These are phyloP conservation scores for Takifugu ocellatus DNA, from an alignment of 2,797 vertebrate genomes.

Conservation along the genomic window DNA sequence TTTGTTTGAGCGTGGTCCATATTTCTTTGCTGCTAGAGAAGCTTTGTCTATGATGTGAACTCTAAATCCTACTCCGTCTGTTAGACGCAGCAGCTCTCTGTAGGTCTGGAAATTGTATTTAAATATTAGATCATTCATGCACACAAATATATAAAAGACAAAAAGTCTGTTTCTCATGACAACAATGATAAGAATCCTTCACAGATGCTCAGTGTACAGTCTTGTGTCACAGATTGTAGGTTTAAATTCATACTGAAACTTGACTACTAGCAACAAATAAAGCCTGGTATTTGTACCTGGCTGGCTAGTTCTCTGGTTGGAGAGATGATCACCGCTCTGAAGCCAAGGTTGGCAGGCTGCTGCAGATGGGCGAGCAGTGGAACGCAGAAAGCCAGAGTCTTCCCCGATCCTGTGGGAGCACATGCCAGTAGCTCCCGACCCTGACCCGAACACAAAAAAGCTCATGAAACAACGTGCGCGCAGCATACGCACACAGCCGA, in stretches of 20 bases:
- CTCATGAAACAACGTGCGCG: neutral
- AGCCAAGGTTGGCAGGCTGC: constrained; percentile 88
- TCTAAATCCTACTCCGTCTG: constrained; percentile 89
- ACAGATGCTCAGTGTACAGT: no score
- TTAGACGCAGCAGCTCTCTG: constrained; percentile 88
- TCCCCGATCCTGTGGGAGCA: constrained; percentile 95
- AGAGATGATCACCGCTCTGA: constrained; percentile 89
- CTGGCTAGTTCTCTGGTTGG: constrained; percentile 93
- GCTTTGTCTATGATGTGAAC: constrained; percentile 95
- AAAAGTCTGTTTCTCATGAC: no score
- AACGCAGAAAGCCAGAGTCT: constrained; percentile 93
- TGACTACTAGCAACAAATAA: no score
- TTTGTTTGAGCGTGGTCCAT: constrained; percentile 87
- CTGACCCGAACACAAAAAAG: constrained; percentile 56
- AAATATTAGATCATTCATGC: neutral
- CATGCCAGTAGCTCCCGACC: constrained; percentile 89
- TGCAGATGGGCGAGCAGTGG: constrained; percentile 87
- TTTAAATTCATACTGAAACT: no score
- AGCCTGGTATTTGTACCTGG: constrained; percentile 76
- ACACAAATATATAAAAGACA: neutral
- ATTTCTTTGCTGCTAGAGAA: constrained; percentile 87
- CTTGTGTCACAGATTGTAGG: no score
- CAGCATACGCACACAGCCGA: neutral
- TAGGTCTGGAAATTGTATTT: constrained; percentile 78
- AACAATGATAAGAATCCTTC: no score